Conservation (phyloP, 2,888 invertebrate species). For the Lasioglossum calceatum region DNA sequence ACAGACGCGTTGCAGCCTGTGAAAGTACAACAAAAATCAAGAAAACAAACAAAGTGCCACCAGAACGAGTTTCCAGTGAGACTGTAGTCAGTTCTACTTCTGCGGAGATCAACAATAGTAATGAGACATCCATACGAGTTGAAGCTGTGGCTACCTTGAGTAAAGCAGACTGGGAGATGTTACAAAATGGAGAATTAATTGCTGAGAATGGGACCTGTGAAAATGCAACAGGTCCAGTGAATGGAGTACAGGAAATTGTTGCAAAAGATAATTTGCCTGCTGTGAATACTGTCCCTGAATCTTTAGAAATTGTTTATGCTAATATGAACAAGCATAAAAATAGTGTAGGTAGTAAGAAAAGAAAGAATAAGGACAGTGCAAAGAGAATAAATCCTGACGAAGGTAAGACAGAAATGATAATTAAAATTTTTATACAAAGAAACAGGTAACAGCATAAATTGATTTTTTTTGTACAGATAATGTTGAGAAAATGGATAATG, state of each 20-base stretch:
- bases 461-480: background rate
- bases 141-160: constrained; percentile 71
- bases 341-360: constrained; percentile 45
- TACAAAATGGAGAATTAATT: constrained; percentile 41
- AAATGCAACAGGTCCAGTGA: background rate
- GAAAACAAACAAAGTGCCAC: constrained; percentile 27
- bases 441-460: constrained; percentile 4
- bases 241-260: background rate
- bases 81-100: constrained; percentile 8
- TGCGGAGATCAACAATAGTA: constrained; percentile 18
- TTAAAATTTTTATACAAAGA: background rate
- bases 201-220: background rate
- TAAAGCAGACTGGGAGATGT: constrained; percentile 74
- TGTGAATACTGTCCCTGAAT: constrained; percentile 44
- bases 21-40: constrained; percentile 41
- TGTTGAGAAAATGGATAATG: constrained; percentile 27
- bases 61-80: constrained; percentile 16
- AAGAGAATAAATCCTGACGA: background rate
- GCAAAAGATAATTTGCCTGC: constrained; percentile 10
- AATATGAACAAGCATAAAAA: constrained; percentile 50
- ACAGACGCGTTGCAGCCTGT: constrained; percentile 53
- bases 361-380: constrained; percentile 27
- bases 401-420: constrained; percentile 17
- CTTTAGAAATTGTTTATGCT: constrained; percentile 66
- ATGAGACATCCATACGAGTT: constrained; percentile 67